Conservation (phyloP, 2,797 vertebrate species). For the Glossophaga mutica region DNA sequence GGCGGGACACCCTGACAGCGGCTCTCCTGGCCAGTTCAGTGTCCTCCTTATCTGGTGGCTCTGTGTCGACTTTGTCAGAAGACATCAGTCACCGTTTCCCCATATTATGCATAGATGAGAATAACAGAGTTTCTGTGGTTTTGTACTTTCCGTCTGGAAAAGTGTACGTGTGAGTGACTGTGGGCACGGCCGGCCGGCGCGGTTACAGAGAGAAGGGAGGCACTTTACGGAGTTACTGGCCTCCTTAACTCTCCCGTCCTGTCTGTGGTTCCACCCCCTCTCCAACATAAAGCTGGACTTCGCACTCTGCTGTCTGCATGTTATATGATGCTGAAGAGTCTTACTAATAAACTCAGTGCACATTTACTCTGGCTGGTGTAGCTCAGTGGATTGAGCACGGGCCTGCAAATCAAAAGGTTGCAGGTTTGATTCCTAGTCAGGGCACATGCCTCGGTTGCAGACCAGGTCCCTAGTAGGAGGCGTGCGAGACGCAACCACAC, state of each 20-base stretch:
- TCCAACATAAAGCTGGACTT: neutral
- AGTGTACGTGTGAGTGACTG: neutral
- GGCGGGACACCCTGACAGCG: too few relatives aligned
- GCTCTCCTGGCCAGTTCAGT: accelerated
- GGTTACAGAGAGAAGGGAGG: neutral
- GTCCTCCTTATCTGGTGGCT: neutral
- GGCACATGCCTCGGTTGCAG: too few relatives aligned
- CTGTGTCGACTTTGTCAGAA: neutral
- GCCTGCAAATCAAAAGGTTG: too few relatives aligned
- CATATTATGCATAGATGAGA: neutral
- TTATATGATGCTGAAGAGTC: neutral
- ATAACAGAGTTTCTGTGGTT: neutral
- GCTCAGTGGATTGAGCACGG: too few relatives aligned
- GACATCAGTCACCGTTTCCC: neutral
- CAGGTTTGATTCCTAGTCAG: too few relatives aligned
- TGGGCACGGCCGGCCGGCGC: accelerated
- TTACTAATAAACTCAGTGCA: neutral
- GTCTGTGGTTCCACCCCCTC: neutral
- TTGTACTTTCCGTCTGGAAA: neutral
- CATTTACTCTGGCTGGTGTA: neutral
- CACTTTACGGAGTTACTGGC: accelerated
- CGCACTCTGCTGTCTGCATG: neutral
- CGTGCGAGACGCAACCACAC: too few relatives aligned
- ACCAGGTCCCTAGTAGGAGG: too few relatives aligned
- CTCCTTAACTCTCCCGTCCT: neutral